Conservation (phyloP, 2,113 vertebrate genomes). For the Phaethon lepturus region DNA sequence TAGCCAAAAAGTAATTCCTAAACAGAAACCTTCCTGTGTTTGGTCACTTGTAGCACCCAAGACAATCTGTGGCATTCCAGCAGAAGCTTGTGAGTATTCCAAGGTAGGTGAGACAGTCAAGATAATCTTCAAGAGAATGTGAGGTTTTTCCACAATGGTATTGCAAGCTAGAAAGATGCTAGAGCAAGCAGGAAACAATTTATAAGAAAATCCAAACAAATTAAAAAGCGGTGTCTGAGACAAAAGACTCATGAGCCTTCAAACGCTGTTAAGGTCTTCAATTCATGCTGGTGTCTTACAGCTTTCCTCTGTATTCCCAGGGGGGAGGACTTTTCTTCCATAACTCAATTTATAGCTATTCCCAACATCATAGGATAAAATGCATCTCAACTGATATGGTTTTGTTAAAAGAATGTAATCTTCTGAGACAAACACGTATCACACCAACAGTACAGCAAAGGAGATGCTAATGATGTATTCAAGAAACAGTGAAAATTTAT, state of each 20-base stretch:
- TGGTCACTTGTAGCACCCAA: neutral
- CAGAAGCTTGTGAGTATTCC: neutral
- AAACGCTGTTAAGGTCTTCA: neutral
- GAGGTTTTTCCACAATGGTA: neutral
- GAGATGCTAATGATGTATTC: neutral
- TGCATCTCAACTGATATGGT: neutral
- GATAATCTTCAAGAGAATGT: neutral
- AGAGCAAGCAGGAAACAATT: neutral
- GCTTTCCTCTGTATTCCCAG: neutral
- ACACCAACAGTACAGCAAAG: neutral
- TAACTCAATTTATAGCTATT: neutral
- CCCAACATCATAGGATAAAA: neutral
- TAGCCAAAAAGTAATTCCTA: neutral
- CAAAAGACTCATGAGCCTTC: neutral
- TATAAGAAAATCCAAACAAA: neutral
- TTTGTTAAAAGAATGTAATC: neutral
- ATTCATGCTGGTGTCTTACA: neutral
- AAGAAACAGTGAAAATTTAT: neutral
- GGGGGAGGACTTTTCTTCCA: neutral
- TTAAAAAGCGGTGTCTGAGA: neutral
- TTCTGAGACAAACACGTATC: neutral
- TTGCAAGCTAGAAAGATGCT: neutral
- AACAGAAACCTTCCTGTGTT: neutral
- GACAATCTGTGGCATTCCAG: neutral
- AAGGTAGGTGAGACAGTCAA: neutral